Conservation (phyloP, 2,888 invertebrate genomes). For the Acanthoscelides obtectus region DNA sequence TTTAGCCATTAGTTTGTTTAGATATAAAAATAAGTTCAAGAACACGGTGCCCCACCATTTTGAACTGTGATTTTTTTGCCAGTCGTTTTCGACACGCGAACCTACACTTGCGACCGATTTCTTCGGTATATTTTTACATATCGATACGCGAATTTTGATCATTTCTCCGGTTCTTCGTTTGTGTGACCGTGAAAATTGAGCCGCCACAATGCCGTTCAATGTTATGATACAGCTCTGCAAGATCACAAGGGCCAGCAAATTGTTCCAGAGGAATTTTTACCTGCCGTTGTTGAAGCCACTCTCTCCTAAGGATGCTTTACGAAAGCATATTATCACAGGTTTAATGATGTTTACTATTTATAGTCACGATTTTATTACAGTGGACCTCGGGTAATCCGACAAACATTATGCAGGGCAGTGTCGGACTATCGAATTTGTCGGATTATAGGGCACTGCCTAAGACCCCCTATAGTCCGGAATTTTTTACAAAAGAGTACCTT, state of each 20-base stretch:
- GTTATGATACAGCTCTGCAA: conserved; percentile 67
- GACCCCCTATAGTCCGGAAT: no score
- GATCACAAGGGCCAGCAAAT: conserved; percentile 74
- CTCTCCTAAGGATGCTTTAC: conserved; percentile 76
- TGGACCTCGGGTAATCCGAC: no score
- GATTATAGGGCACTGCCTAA: no score
- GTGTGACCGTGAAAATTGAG: conserved; percentile 8
- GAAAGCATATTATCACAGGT: conserved; percentile 74
- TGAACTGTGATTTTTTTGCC: conserved; percentile 25
- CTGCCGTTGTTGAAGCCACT: conserved; percentile 76
- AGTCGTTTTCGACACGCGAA: conserved; percentile 31
- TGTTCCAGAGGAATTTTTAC: conserved; percentile 77
- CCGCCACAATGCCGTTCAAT: conserved; percentile 38
- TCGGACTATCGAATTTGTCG: no score
- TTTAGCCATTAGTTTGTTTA: conserved; percentile 15
- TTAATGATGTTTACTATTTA: not conserved
- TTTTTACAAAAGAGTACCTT: no score
- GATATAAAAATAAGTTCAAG: conserved; percentile 30
- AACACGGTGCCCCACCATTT: conserved; percentile 25
- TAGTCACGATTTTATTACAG: no score
- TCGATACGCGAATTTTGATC: not conserved
- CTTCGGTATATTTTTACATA: conserved; percentile 26
- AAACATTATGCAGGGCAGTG: no score
- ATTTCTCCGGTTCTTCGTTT: not conserved
- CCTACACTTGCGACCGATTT: conserved; percentile 21